A percentile compares a stretch with the other conserved stretches of the same genome.
Evolutionary conservation across 2,113 vertebrate genomes (phyloP).

Genomic region (Embiotoca jacksoni): DNA sequence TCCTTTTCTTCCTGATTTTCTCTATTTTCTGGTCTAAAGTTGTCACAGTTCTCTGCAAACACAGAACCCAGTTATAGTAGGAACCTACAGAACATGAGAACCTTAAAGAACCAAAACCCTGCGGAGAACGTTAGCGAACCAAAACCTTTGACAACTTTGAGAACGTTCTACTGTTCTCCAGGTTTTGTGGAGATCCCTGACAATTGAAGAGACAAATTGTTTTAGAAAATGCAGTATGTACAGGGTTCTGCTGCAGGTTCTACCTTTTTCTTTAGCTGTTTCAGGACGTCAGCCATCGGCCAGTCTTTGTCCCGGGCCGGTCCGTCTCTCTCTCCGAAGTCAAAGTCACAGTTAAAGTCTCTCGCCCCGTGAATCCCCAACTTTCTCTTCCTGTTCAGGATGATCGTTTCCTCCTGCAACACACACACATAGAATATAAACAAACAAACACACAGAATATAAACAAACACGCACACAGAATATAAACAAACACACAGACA

Average conservation of each 20-base stretch:
- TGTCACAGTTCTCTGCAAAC: slow-evolving; percentile 87
- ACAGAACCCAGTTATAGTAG: not conserved
- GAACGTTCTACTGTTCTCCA: no score
- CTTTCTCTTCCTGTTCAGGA: slow-evolving; percentile 80
- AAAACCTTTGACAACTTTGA: no score
- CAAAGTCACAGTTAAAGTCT: slow-evolving; percentile 88
- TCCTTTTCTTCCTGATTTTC: slow-evolving; percentile 91
- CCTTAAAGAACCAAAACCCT: not conserved
- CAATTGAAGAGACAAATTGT: not conserved
- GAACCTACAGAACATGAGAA: not conserved
- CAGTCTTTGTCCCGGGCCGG: slow-evolving; percentile 84
- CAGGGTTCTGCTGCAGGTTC: slow-evolving; percentile 9
- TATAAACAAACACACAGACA: no score
- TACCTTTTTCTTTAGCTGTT: slow-evolving; percentile 92
- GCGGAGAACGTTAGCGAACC: not conserved
- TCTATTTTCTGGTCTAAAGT: slow-evolving; percentile 98
- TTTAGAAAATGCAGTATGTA: not conserved
- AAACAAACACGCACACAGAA: not conserved
- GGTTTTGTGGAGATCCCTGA: no score
- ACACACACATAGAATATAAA: not conserved
- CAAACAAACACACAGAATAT: not conserved
- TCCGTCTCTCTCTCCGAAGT: slow-evolving; percentile 89
- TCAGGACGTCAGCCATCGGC: slow-evolving; percentile 89
- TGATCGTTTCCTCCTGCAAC: slow-evolving; percentile 77
- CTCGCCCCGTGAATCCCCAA: slow-evolving; percentile 1